Evolutionary conservation across 2,113 vertebrate genomes (phyloP).

Genomic region (Paramormyrops kingsleyae): DNA sequence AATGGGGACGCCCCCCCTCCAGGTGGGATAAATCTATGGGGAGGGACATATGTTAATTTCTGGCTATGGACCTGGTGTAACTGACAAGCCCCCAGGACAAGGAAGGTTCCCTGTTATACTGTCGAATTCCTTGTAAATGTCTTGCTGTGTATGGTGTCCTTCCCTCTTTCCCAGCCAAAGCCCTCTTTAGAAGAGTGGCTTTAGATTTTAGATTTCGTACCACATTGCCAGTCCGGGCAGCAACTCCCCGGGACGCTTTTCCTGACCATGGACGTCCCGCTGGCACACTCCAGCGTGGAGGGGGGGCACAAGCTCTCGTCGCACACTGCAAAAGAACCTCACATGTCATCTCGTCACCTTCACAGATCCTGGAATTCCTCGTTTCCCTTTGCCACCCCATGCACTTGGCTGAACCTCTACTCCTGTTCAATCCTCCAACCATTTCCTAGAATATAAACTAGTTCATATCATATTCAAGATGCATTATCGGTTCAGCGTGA

Average conservation of each 20-base stretch:
- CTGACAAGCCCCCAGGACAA: neutral
- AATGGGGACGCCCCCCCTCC: neutral
- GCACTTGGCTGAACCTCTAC: neutral
- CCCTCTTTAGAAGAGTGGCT: neutral
- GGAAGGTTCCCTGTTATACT: neutral
- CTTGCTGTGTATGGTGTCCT: neutral
- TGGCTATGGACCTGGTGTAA: neutral
- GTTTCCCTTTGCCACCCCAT: neutral
- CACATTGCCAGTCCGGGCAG: slow-evolving; percentile 82
- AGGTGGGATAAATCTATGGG: neutral
- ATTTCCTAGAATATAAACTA: neutral
- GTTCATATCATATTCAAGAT: neutral
- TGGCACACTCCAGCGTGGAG: slow-evolving; percentile 66
- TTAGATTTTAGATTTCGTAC: slow-evolving; percentile 54
- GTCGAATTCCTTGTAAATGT: neutral
- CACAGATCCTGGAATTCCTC: neutral
- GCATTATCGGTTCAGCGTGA: neutral
- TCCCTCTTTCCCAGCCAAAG: neutral
- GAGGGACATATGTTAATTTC: neutral
- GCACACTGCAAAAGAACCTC: slow-evolving; percentile 65
- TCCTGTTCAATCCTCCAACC: neutral
- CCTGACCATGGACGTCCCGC: slow-evolving; percentile 71
- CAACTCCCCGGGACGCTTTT: slow-evolving; percentile 67
- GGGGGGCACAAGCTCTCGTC: slow-evolving; percentile 76
- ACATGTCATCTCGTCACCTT: neutral